These are phyloP conservation scores for Homarus americanus DNA, from an alignment of 1,140 invertebrate genomes.

Conservation along the genomic window DNA sequence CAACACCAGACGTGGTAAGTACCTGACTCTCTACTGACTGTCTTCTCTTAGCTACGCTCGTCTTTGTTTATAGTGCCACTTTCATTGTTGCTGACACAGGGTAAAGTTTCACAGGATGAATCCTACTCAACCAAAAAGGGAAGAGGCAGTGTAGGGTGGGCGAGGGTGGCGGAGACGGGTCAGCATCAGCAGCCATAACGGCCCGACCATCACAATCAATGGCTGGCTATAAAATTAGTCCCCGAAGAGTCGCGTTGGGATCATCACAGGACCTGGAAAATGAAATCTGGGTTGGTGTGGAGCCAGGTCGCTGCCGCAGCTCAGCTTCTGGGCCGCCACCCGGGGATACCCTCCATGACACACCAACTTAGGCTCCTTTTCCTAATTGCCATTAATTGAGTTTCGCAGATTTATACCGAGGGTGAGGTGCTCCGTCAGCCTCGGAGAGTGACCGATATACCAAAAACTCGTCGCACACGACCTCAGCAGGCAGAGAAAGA, in stretches of 20 bases:
- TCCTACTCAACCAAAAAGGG: too few species aligned
- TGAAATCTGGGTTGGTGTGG: slow-evolving; percentile 40
- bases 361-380: background rate
- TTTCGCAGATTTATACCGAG: background rate
- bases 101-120: background rate
- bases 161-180: background rate
- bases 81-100: background rate
- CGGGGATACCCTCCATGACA: background rate
- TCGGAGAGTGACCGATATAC: slow-evolving; percentile 43
- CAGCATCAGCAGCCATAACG: slow-evolving; percentile 18
- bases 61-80: background rate
- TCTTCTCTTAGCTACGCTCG: background rate
- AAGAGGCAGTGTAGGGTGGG: background rate
- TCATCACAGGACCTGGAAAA: slow-evolving; percentile 52
- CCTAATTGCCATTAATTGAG: slow-evolving; percentile 20
- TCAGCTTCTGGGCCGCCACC: background rate
- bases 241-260: slow-evolving; percentile 67
- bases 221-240: slow-evolving; percentile 74
- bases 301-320: background rate
- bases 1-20: slow-evolving; percentile 97
- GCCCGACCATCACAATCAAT: slow-evolving; percentile 74
- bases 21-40: background rate
- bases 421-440: slow-evolving; percentile 38
- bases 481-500: slow-evolving; percentile 52
- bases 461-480: slow-evolving; percentile 17